These are phyloP conservation scores for Polyodon spathula DNA, from an alignment of 2,113 vertebrate genomes.

Conservation along the genomic window DNA sequence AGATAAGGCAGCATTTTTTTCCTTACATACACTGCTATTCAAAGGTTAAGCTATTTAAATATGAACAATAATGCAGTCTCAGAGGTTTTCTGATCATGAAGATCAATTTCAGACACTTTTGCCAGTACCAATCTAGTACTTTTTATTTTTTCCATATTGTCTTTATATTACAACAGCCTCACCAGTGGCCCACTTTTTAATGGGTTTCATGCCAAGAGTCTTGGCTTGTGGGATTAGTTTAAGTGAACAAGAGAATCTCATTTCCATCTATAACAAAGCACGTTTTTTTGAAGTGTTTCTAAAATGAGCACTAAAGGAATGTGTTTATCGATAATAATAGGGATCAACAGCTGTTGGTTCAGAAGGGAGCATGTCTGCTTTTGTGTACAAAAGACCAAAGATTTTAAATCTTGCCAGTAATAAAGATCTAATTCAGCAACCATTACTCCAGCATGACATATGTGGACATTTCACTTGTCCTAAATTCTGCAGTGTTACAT, in stretches of 20 bases:
- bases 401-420: no score
- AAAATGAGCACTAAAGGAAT: neutral
- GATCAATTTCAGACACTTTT: neutral
- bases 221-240: conserved; percentile 28
- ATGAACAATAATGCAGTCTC: conserved; percentile 21
- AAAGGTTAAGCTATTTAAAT: neutral
- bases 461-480: no score
- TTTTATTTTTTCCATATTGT: conserved; percentile 9
- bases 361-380: neutral
- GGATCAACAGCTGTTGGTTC: neutral
- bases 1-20: neutral
- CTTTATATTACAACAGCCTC: conserved; percentile 34
- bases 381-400: no score
- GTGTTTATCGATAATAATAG: neutral
- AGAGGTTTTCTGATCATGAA: neutral
- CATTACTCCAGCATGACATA: no score
- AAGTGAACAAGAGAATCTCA: conserved; percentile 39
- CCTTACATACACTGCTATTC: conserved; percentile 6
- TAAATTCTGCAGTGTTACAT: no score
- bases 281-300: conserved; percentile 21
- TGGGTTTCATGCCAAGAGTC: conserved; percentile 40
- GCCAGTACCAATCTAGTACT: neutral
- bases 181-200: conserved; percentile 42
- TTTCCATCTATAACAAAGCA: conserved; percentile 50
- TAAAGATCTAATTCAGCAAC: no score